Base-by-base conservation (phyloP, 2,888 invertebrate species). In the Morpho helenor region DNA sequence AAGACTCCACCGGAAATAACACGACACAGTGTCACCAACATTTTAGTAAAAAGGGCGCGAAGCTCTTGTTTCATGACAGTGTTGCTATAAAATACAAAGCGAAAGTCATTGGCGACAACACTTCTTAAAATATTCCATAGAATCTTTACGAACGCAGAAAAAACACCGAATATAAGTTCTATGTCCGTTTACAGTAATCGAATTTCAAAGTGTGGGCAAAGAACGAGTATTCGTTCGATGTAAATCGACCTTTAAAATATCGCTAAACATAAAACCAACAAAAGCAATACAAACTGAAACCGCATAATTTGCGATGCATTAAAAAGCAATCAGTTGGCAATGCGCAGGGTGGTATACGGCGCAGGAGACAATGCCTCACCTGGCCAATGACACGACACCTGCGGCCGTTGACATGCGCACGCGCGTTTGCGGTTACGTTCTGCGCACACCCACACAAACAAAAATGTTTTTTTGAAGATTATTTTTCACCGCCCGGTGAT, bases 351-450 rank as follows among this genome's bases (percentile, higher is more conserved):
- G 60, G 59, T 40, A 44, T 43, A 45, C 40, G 46, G 52, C 52
- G 48, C 40, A 31, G 48, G 40, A 42, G 47, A 54, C 42, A 56
- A 40, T 10, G 42, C 51, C 10, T 46, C 47, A 47, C 22, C 71
- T 79, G 84, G 80, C 82, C 84, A 85, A 83, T 82, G 85, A 82
- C 77, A 70, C 79, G 75, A 74, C 82, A 82, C 78, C 82, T 79
- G 84, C 84, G 87, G 86, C 72, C 87, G 79, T 84, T 87, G 87
- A 87, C 87, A 82, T 82, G 82, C 81, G 85, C 83, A 84, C 80
- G 62, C 60, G 77, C 80, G 40, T 45, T 31, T 52, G 52, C 44
- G 52, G 52, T 52, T 39, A 10, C 7, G 44, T 8, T 52, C 22
- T 43, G 52, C 31, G 52, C 52, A 45, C 53, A 47, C 53, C 40